Evolutionary conservation across 2,888 invertebrate genomes (phyloP).

Genomic region (Meloe dianella): DNA sequence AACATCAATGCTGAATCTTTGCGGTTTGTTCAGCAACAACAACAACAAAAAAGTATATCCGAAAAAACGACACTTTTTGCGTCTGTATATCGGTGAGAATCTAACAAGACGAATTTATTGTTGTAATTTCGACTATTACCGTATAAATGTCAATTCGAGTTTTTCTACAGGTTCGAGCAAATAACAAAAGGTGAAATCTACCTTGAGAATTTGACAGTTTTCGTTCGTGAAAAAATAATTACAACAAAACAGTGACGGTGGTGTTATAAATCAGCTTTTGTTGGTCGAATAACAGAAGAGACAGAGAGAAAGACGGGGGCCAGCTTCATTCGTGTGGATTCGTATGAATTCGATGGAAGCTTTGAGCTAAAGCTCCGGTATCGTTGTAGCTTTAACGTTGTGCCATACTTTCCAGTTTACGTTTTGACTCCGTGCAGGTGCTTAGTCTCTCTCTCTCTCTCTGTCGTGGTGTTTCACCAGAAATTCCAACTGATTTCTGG

Average conservation of each 20-base stretch:
- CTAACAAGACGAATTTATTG: background rate
- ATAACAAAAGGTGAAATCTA: background rate
- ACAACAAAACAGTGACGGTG: constrained; percentile 20
- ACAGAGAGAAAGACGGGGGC: background rate
- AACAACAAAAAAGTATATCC: no score
- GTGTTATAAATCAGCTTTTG: constrained; percentile 18
- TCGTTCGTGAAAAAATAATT: constrained; percentile 19
- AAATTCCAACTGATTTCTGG: background rate
- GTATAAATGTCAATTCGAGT: background rate
- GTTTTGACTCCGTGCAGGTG: constrained; percentile 15
- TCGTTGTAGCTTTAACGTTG: constrained; percentile 8
- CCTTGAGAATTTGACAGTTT: constrained; percentile 10
- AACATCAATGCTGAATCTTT: background rate
- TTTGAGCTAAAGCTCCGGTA: constrained; percentile 18
- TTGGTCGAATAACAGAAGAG: background rate
- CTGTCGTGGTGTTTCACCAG: no score
- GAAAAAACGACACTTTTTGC: background rate
- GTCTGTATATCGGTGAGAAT: no score
- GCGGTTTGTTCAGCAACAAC: background rate
- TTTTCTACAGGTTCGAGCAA: background rate
- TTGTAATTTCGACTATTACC: constrained; percentile 10
- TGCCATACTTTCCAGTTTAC: constrained; percentile 9
- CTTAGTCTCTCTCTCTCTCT: constrained; percentile 1
- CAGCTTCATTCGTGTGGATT: constrained; percentile 15
- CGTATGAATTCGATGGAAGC: constrained; percentile 14